These are phyloP conservation scores for Strix aluco DNA, from an alignment of 2,113 vertebrate species.

Conservation along the genomic window DNA sequence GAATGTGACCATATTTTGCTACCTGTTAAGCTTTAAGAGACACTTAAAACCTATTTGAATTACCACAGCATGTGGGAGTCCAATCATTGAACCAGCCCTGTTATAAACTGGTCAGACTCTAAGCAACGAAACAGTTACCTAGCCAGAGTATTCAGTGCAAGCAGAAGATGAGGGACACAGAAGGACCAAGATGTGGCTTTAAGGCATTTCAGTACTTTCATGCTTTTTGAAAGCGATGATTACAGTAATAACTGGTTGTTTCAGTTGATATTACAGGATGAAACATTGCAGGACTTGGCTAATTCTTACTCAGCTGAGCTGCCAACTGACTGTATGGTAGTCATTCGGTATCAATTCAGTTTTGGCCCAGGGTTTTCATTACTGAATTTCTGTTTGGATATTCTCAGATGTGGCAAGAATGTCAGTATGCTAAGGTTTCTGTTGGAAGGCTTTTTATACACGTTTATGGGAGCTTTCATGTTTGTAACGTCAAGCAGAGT, in stretches of 20 bases:
- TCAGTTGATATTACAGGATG: not conserved
- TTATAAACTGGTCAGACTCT: not conserved
- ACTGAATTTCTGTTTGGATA: not conserved
- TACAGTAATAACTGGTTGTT: not conserved
- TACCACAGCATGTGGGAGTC: not conserved
- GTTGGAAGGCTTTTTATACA: not conserved
- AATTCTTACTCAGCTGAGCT: not conserved
- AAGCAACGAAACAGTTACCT: not conserved
- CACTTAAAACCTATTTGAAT: not conserved
- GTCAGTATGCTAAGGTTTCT: not conserved
- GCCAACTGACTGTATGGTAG: not conserved
- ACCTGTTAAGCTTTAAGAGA: not conserved
- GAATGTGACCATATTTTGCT: not conserved
- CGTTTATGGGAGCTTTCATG: not conserved
- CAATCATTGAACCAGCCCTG: not conserved
- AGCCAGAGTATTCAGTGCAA: not conserved
- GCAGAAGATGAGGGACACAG: not conserved
- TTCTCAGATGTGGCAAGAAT: not conserved
- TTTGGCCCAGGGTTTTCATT: not conserved
- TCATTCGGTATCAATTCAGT: not conserved
- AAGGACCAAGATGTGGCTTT: not conserved
- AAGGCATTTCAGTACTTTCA: not conserved
- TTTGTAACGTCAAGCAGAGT: not conserved
- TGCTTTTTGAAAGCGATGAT: not conserved
- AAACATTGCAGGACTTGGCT: not conserved